These are phyloP conservation scores for Phalangium opilio DNA, from an alignment of 2,888 invertebrate species.

Conservation along the genomic window DNA sequence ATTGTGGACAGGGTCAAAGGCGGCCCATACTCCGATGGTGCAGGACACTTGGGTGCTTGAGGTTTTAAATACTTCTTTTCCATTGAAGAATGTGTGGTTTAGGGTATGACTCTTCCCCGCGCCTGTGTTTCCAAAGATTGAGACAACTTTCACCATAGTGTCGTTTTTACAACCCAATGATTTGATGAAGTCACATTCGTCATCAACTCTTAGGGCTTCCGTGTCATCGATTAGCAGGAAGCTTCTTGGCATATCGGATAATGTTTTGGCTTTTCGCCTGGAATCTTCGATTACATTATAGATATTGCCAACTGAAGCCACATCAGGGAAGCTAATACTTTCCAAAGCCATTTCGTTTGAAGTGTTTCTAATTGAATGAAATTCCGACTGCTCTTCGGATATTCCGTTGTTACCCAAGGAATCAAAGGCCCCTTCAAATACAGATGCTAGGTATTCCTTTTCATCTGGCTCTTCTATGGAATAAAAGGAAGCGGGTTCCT, in stretches of 20 bases:
- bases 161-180: constrained; percentile 28
- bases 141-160: constrained; percentile 50
- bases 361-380: neutral
- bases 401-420: neutral
- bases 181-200: constrained; percentile 26
- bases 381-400: neutral
- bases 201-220: constrained; percentile 27
- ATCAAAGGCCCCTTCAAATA: constrained; percentile 4
- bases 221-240: constrained; percentile 29
- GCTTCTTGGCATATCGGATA: constrained; percentile 20
- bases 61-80: constrained; percentile 46
- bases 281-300: too few species aligned
- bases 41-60: constrained; percentile 51
- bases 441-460: neutral
- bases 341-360: neutral
- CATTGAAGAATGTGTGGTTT: constrained; percentile 53
- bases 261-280: neutral
- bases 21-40: constrained; percentile 62
- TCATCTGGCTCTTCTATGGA: constrained; percentile 19
- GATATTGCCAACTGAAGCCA: too few species aligned
- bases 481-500: constrained; percentile 12
- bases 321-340: neutral
- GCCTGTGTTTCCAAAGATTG: constrained; percentile 69
- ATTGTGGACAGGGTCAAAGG: constrained; percentile 46
- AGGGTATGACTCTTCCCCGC: constrained; percentile 67